Evolutionary conservation across 2,797 vertebrate species (phyloP).

Genomic region (Dallia pectoralis): DNA sequence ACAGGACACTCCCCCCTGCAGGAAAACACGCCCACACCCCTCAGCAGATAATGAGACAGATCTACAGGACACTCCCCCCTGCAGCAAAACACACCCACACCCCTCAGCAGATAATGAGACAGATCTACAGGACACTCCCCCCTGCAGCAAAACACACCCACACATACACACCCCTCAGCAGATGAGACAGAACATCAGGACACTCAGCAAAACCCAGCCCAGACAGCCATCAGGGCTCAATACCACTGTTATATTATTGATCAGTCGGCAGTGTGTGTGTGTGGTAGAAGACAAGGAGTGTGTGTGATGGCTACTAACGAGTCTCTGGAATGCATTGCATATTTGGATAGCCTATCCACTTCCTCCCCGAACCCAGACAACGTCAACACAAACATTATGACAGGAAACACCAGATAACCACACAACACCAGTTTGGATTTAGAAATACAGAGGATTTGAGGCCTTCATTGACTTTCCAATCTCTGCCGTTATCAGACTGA

Average conservation of each 20-base stretch:
- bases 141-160: conserved; percentile 26
- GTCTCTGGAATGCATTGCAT: no score
- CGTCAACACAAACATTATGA: no score
- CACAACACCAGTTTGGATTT: no score
- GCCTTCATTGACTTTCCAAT: no score
- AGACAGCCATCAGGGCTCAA: background rate
- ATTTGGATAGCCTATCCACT: background rate
- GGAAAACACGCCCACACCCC: background rate
- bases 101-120: background rate
- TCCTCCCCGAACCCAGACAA: no score
- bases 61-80: conserved; percentile 36
- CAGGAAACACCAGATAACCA: no score
- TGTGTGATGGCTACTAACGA: background rate
- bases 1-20: background rate
- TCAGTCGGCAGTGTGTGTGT: background rate
- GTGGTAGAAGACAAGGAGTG: background rate
- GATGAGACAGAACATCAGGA: background rate
- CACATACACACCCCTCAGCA: background rate
- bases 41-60: background rate
- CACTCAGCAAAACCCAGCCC: no score
- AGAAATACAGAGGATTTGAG: no score
- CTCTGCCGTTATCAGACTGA: background rate
- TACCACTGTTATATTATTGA: background rate
- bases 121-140: conserved; percentile 23
- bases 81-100: conserved; percentile 1